Conservation (phyloP, 2,797 vertebrate species). For the Thripadectes ignobilis region DNA sequence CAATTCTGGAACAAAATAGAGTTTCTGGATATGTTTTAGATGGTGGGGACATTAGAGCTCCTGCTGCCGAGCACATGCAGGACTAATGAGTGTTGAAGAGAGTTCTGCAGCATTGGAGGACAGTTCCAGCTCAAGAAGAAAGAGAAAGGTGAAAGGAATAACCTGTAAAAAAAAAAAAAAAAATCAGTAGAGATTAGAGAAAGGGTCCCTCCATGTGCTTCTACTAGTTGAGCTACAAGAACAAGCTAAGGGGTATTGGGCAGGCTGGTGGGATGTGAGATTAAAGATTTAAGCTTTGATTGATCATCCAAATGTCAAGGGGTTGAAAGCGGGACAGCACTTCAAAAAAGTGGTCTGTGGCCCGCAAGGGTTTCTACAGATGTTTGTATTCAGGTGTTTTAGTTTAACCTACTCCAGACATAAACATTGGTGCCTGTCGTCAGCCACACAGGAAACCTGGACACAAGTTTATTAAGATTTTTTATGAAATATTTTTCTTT, state of each 20-base stretch:
- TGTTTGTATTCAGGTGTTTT: not conserved
- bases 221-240: not conserved
- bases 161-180: not conserved
- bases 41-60: not conserved
- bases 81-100: not conserved
- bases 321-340: not conserved
- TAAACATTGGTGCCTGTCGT: rapidly evolving
- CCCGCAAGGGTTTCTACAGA: rapidly evolving
- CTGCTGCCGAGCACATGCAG: no score
- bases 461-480: not conserved
- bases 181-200: rapidly evolving
- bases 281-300: not conserved
- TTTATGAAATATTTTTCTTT: not conserved
- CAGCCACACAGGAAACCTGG: not conserved
- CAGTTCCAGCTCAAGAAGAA: not conserved
- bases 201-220: rapidly evolving
- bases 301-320: no score
- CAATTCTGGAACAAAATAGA: rapidly evolving
- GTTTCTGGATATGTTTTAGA: rapidly evolving
- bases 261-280: not conserved
- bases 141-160: not conserved
- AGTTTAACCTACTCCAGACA: not conserved
- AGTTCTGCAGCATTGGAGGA: not conserved
- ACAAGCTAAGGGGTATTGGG: not conserved
- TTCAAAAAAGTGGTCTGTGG: rapidly evolving